Evolutionary conservation across 1,140 invertebrate genomes (phyloP).

Genomic region (Choristoneura fumiferana): DNA sequence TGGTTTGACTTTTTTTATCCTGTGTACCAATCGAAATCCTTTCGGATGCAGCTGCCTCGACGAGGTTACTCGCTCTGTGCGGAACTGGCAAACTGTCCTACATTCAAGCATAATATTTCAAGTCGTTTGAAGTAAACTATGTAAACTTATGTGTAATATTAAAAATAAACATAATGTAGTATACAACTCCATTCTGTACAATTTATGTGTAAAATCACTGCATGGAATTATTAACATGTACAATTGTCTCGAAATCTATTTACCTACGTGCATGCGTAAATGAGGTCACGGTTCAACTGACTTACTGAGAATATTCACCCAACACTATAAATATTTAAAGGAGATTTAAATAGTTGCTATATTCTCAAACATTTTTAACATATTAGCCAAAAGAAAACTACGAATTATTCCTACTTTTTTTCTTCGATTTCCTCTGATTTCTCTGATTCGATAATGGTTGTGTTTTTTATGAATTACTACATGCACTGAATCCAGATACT

Average conservation of each 20-base stretch:
- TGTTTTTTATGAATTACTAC: too few relatives aligned
- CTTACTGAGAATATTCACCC: neutral
- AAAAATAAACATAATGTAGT: constrained; percentile 11
- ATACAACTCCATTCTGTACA: neutral
- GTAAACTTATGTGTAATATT: constrained; percentile 3
- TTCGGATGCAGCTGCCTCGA: too few relatives aligned
- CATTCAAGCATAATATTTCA: neutral
- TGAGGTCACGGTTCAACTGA: too few relatives aligned
- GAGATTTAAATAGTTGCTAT: neutral
- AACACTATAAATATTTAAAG: neutral
- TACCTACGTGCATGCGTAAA: neutral
- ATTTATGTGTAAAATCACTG: neutral
- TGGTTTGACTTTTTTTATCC: too few relatives aligned
- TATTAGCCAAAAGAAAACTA: too few relatives aligned
- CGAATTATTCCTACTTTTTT: too few relatives aligned
- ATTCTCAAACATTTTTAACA: neutral
- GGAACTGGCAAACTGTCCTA: too few relatives aligned
- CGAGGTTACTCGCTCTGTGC: too few relatives aligned
- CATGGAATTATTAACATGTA: neutral
- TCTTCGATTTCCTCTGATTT: too few relatives aligned
- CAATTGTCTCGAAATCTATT: neutral
- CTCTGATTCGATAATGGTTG: too few relatives aligned
- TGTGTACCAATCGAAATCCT: too few relatives aligned
- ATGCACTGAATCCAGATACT: too few relatives aligned
- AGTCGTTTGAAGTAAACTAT: constrained; percentile 6